Base-by-base conservation (phyloP, 1,140 invertebrate species). In the Parasteatoda tepidariorum region DNA sequence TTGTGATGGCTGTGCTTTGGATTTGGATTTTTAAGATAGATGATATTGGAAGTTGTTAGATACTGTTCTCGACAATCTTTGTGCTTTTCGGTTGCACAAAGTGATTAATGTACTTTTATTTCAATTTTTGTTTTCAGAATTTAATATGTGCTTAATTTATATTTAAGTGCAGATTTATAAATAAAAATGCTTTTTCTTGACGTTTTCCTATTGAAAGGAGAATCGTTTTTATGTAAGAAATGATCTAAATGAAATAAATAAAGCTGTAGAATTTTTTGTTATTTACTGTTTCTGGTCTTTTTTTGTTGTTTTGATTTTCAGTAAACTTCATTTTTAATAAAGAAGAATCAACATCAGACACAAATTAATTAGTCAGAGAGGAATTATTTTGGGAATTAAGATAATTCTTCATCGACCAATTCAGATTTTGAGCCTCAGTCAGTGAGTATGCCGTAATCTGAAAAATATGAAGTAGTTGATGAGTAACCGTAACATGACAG, bases 1-100 rank as follows among this genome's bases (percentile, higher is more conserved):
- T 26, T 62, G 73, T 74, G 68, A 24, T 22, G 26, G 59, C n/a
- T 73, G 70, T 75, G 33, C 71, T 75, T 13, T 41, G 73, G 73
- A 75, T 48, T 28, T 48, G 30, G 76, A 68, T 22, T 48, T 67
- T 30, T 64, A 55, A 61, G n/a, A 48, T 71, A 82, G 41, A 54
- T 67, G 0, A 71, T 70, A 31, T 64, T 33, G 15, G 9, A 22
- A n/a, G 54, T 61, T 59, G 66, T 11, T 82, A 71, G 78, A 41
- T 71, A 70, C 33, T 82, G 66, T 70, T 71, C 78, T 82, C 55
- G 78, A 82, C 78, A 82, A 82, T 82, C 78, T 82, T 82, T 82
- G 78, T 82, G 78, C 38, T 48, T 82, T 71, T 34, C 48, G 2
- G 13, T 41, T 57, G 59, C 78, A 82, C 78, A 62, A 82, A 82